phyloP scores from a whole-genome alignment of 2,797 vertebrate species.

The Myotis myotis region DNA sequence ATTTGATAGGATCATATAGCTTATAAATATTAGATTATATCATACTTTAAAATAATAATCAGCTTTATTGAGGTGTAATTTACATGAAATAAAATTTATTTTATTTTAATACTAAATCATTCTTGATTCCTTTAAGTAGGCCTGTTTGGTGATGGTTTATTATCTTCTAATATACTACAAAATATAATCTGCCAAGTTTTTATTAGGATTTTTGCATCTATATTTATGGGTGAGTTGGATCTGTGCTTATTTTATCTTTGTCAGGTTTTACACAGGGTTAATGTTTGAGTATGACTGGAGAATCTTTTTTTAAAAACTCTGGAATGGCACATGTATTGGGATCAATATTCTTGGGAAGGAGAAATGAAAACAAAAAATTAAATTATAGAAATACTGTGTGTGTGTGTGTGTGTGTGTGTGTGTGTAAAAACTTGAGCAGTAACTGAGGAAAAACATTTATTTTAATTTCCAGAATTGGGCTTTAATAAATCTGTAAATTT shows the following conservation, averaged over 20 bases:
- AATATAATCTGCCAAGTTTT: background rate
- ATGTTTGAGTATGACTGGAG: background rate
- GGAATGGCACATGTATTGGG: background rate
- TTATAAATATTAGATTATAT: constrained; percentile 2
- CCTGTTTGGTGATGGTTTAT: background rate
- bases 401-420: background rate
- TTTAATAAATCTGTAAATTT: background rate
- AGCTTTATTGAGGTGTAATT: background rate
- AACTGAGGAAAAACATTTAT: background rate
- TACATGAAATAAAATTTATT: background rate
- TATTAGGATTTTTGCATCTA: constrained; percentile 2
- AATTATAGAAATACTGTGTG: background rate
- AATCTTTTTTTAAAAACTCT: background rate
- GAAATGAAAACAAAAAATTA: constrained; percentile 8
- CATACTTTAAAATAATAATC: background rate
- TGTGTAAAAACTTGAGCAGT: background rate
- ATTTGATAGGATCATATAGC: background rate
- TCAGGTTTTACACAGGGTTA: background rate
- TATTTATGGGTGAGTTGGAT: background rate
- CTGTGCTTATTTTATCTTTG: background rate
- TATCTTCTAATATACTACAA: background rate
- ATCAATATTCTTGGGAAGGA: background rate
- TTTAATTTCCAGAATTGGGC: background rate
- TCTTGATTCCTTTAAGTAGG: background rate
- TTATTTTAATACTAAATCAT: background rate